Evolutionary conservation across 2,797 vertebrate species (phyloP).

Genomic region (Galaxias olidus): DNA sequence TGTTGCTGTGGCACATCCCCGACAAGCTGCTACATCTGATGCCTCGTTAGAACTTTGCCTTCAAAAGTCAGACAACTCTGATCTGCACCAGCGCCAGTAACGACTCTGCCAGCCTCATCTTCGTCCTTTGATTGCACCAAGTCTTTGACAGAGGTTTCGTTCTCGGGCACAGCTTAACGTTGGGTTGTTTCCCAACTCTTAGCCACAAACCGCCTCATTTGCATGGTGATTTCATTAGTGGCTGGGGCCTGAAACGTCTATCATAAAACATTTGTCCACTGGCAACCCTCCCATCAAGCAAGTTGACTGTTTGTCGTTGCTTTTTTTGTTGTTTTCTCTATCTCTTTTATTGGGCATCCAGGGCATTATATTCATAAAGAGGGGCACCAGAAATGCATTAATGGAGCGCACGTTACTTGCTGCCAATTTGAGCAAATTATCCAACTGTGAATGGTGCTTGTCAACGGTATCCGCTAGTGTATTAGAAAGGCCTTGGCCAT

Average conservation of each 20-base stretch:
- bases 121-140: conserved; percentile 23
- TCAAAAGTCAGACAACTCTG: conserved; percentile 23
- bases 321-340: conserved; percentile 56
- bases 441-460: conserved; percentile 37
- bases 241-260: conserved; percentile 23
- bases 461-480: conserved; percentile 34
- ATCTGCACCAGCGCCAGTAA: conserved; percentile 23
- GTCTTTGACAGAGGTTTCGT: conserved; percentile 28
- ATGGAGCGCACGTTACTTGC: conserved; percentile 44
- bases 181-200: conserved; percentile 38
- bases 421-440: conserved; percentile 39
- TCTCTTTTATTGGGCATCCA: conserved; percentile 7
- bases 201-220: conserved; percentile 51
- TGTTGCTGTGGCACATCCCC: neutral
- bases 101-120: conserved; percentile 24
- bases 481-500: conserved; percentile 22
- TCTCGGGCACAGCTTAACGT: conserved; percentile 32
- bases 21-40: neutral
- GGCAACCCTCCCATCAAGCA: conserved; percentile 20
- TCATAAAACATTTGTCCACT: conserved; percentile 48
- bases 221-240: conserved; percentile 53
- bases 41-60: neutral
- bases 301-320: conserved; percentile 21
- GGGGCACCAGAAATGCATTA: conserved; percentile 44
- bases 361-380: conserved; percentile 47